Evolutionary conservation across 2,888 invertebrate genomes (phyloP).

Genomic region (Sphaerophoria rueppellii): DNA sequence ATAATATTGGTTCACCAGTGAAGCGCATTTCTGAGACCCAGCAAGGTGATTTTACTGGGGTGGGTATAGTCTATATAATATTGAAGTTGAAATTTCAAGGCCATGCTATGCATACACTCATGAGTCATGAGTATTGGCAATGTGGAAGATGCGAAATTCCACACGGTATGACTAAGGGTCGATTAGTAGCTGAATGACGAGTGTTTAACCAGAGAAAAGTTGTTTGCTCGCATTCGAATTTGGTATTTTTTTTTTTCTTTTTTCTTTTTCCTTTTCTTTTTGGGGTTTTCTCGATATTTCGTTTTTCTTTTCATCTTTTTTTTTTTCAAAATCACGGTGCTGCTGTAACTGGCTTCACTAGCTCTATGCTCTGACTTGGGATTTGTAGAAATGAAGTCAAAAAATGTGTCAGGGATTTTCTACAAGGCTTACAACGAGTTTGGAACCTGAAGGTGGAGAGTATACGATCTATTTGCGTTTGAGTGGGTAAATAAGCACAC

Average conservation of each 20-base stretch:
- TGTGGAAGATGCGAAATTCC: conserved; percentile 35
- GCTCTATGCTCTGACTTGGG: conserved; percentile 32
- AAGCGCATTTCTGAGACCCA: conserved; percentile 6
- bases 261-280: conserved; percentile 17
- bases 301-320: conserved; percentile 2
- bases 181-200: conserved; percentile 65
- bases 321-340: conserved; percentile 2
- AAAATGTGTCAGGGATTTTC: conserved; percentile 69
- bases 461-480: conserved; percentile 65
- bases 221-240: conserved; percentile 52
- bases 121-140: background rate
- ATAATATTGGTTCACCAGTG: conserved; percentile 58
- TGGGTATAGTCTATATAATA: background rate
- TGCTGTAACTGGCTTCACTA: conserved; percentile 7
- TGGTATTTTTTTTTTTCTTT: conserved; percentile 6
- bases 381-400: conserved; percentile 46
- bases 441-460: background rate
- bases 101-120: conserved; percentile 39
- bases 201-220: conserved; percentile 62
- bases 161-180: conserved; percentile 49
- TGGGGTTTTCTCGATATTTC: background rate
- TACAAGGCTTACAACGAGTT: conserved; percentile 18
- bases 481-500: conserved; percentile 50
- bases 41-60: background rate
- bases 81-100: conserved; percentile 58